Percentiles rank a stretch among this genome's conserved stretches.
These are phyloP conservation scores for Clivina fossor DNA, from an alignment of 2,888 invertebrate genomes.

Conservation along the genomic window DNA sequence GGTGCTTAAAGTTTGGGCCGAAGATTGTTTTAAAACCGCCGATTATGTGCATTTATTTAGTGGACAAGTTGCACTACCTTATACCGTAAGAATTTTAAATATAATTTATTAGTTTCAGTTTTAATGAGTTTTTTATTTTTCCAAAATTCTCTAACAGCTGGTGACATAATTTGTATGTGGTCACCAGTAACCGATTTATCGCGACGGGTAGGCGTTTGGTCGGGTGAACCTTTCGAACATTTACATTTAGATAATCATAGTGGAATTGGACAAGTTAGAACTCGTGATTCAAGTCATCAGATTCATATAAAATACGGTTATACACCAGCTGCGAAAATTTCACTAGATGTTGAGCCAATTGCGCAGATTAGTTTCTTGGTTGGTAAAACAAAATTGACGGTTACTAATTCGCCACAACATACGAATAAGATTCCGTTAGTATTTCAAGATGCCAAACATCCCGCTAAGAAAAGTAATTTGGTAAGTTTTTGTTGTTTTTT, in stretches of 20 bases:
- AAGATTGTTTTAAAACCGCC: conserved; percentile 48
- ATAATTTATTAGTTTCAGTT: too few relatives aligned
- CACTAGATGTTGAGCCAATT: conserved; percentile 47
- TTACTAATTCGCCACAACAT: conserved; percentile 45
- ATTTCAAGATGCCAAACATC: conserved; percentile 44
- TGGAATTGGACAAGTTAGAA: conserved; percentile 50
- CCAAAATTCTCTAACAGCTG: conserved; percentile 53
- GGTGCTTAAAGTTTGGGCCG: conserved; percentile 56
- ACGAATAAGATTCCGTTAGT: conserved; percentile 44
- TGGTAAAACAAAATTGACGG: conserved; percentile 36
- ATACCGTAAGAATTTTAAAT: conserved; percentile 46
- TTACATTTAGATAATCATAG: conserved; percentile 47
- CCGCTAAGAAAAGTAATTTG: conserved; percentile 47
- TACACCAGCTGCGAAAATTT: conserved; percentile 47
- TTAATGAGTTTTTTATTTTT: conserved; percentile 29
- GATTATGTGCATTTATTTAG: conserved; percentile 53
- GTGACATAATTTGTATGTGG: conserved; percentile 59
- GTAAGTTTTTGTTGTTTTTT: too few relatives aligned
- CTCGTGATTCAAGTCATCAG: conserved; percentile 46
- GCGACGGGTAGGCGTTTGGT: conserved; percentile 51
- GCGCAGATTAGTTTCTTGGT: conserved; percentile 44
- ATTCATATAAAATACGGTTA: conserved; percentile 48
- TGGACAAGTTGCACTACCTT: conserved; percentile 50
- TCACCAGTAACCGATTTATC: conserved; percentile 52
- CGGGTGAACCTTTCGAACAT: conserved; percentile 47